A percentile compares a stretch with the other conserved stretches of the same genome.
These are phyloP conservation scores for Distichodus sexfasciatus DNA, from an alignment of 2,797 vertebrate species.

Conservation along the genomic window DNA sequence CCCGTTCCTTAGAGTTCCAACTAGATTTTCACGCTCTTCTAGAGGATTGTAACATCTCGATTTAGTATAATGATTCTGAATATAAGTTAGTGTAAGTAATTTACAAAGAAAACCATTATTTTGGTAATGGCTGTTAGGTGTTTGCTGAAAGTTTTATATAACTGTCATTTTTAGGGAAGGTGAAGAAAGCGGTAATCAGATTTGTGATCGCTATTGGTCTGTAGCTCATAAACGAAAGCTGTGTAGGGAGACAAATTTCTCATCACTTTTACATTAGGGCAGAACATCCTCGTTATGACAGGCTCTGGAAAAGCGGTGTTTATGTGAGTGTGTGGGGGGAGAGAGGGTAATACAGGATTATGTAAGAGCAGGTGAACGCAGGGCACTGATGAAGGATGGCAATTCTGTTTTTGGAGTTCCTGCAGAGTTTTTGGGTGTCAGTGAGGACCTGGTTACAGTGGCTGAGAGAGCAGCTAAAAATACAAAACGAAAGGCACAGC, in stretches of 20 bases:
- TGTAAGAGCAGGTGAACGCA: background rate
- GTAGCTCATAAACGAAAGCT: background rate
- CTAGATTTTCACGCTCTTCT: no score
- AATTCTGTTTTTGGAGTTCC: no score
- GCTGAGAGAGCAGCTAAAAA: no score
- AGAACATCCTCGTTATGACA: background rate
- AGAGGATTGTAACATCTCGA: no score
- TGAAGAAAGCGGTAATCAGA: background rate
- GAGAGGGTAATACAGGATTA: background rate
- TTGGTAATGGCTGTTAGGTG: no score
- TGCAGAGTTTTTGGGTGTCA: no score
- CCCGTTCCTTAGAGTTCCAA: no score
- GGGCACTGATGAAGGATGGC: background rate
- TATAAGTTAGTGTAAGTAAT: no score
- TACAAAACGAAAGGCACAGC: no score
- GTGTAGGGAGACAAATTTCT: background rate
- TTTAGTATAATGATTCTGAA: no score
- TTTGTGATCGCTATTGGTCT: background rate
- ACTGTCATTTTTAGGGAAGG: background rate
- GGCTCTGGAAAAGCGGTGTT: background rate
- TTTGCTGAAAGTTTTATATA: background rate
- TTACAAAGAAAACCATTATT: no score
- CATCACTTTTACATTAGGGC: slow-evolving; percentile 30
- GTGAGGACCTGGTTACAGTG: no score
- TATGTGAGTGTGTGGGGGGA: background rate